A percentile compares a stretch with the other conserved stretches of the same genome.
Evolutionary conservation across 2,888 invertebrate species (phyloP).

Genomic region (Eupeodes latifasciatus): DNA sequence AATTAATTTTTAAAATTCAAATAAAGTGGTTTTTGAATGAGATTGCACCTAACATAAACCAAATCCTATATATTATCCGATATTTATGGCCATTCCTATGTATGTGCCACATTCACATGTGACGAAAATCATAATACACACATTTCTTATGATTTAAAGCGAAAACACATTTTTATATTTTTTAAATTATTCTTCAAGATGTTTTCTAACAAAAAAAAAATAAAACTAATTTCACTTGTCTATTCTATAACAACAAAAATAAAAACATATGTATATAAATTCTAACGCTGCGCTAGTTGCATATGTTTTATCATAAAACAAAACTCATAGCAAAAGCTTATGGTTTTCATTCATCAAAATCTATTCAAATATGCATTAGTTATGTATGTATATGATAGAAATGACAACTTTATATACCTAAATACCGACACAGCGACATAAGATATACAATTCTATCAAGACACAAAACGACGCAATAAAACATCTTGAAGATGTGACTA

Average conservation of each 20-base stretch:
- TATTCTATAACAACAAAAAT: background rate
- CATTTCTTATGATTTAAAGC: no score
- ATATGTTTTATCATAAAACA: background rate
- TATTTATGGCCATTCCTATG: no score
- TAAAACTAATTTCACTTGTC: background rate
- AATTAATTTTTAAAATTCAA: no score
- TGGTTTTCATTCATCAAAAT: conserved; percentile 31
- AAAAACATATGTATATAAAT: no score
- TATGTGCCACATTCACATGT: no score
- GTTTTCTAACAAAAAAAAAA: no score
- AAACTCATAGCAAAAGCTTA: background rate
- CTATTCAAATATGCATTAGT: background rate
- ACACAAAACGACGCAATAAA: conserved; percentile 45
- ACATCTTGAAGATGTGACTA: conserved; percentile 45
- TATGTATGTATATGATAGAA: background rate
- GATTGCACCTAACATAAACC: no score
- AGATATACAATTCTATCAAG: background rate
- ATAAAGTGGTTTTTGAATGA: no score
- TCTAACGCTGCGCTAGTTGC: background rate
- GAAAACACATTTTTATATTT: no score
- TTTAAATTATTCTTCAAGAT: no score
- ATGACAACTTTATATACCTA: conserved; percentile 17
- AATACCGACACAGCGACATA: background rate
- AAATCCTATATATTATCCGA: no score
- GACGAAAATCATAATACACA: no score